Base-by-base conservation (phyloP, 2,113 vertebrate species). In the Trinectes maculatus region DNA sequence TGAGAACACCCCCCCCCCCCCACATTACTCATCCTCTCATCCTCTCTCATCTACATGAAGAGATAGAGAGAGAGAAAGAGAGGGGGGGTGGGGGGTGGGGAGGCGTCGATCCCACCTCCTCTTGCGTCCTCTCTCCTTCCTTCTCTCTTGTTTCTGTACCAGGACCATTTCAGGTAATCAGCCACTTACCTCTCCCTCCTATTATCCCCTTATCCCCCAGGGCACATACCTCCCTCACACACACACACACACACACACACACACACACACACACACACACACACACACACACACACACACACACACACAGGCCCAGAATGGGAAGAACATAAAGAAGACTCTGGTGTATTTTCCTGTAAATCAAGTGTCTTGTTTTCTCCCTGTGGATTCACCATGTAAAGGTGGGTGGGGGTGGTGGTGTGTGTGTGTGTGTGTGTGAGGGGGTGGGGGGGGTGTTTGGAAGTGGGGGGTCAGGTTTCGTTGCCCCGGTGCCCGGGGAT, bases 101-200 rank as follows among this genome's bases (percentile, higher is more conserved):
- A 72, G 34, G 54, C 4, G 3, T 34, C 22, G 9, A 33, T n/a
- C 28, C n/a, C 36, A 10, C 6, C 46, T 42, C 65, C 22, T 49
- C 33, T 19, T 22, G 22, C 24, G 15, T 5, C 58, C 42, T 71
- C 25, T 39, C 26, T 21, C 52, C 63, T 3, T 3, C 33, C 42
- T 3, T 49, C 49, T 19, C 64, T 68, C 33, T 77, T 46, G 42
- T 22, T 77, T 80, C 66, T 46, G 34, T 71, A 68, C 73, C 82
- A 83, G 70, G 60, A 79, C 65, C 56, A 84, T 89, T 90, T 86
- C 85, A 84, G 87, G 83, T 86, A 89, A 89, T 90, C 87, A 86
- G 70, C 85, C 85, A 85, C 83, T 88, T 84, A 87, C 60, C 64
- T 73, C 78, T 73, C 53, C 75, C 71, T 72, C 66, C 74, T 21